phyloP scores from a whole-genome alignment of 2,113 vertebrate genomes.

The Lathamus discolor region DNA sequence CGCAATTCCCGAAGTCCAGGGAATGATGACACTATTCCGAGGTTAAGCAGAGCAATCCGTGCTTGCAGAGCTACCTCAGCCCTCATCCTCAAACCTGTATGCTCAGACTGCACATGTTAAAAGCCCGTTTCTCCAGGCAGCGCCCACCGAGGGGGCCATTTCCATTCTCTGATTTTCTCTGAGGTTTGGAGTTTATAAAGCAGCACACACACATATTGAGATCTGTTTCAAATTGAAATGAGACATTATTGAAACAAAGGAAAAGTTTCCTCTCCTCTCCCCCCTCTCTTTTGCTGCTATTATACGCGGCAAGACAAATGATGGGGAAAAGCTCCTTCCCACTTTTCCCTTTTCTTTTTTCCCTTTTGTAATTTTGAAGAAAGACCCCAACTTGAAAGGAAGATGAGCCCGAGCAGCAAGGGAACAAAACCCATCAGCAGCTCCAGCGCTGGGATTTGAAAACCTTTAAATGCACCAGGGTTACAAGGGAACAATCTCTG shows the following conservation, averaged over 20 bases:
- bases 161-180: not conserved
- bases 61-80: not conserved
- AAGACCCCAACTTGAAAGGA: slow-evolving; percentile 61
- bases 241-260: slow-evolving; percentile 64
- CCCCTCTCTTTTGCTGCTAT: slow-evolving; percentile 33
- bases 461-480: not conserved
- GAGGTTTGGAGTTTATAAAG: slow-evolving; percentile 13
- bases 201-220: not conserved
- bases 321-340: slow-evolving; percentile 58
- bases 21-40: not conserved
- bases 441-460: slow-evolving; percentile 17
- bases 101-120: not conserved
- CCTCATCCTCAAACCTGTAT: not conserved
- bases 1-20: not conserved
- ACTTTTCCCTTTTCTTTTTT: not conserved
- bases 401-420: slow-evolving; percentile 47
- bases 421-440: slow-evolving; percentile 40
- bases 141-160: not conserved
- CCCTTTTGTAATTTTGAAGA: slow-evolving; percentile 49
- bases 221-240: slow-evolving; percentile 64
- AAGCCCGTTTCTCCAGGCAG: not conserved
- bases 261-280: slow-evolving; percentile 36
- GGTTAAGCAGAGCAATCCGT: not conserved
- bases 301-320: slow-evolving; percentile 57
- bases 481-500: slow-evolving; percentile 30